Conservation (phyloP, 2,888 invertebrate genomes). For the Drosophila limbata region DNA sequence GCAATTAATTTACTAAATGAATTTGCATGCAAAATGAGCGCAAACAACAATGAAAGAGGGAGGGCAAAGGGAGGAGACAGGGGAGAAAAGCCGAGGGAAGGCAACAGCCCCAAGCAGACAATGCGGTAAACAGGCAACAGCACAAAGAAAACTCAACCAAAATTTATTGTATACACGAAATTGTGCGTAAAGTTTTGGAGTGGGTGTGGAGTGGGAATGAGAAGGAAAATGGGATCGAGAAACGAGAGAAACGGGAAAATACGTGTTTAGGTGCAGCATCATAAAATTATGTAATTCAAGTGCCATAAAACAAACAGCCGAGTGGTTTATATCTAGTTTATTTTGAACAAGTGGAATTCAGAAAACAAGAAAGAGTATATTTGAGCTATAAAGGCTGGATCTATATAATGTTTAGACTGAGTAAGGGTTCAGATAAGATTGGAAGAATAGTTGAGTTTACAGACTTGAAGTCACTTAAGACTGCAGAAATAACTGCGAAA, state of each 20-base stretch:
- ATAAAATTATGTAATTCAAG: conserved; percentile 26
- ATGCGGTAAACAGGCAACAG: conserved; percentile 21
- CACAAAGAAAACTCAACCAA: conserved; percentile 24
- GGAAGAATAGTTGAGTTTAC: neutral
- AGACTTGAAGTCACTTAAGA: neutral
- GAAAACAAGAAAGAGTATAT: neutral
- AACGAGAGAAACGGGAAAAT: neutral
- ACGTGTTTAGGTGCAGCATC: conserved; percentile 34
- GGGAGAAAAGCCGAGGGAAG: neutral
- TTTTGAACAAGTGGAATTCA: neutral
- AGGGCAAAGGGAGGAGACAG: neutral
- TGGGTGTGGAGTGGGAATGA: conserved; percentile 20
- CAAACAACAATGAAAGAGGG: conserved; percentile 48
- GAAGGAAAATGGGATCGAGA: neutral
- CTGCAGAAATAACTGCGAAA: neutral
- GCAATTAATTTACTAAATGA: conserved; percentile 80
- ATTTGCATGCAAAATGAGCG: conserved; percentile 77
- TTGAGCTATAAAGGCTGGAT: neutral
- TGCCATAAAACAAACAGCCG: conserved; percentile 3
- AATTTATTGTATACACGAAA: conserved; percentile 64
- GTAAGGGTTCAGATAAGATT: neutral
- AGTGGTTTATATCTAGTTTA: conserved; percentile 1
- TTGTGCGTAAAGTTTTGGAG: conserved; percentile 59
- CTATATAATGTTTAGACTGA: neutral
- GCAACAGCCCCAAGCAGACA: conserved; percentile 22